These are phyloP conservation scores for Alosa alosa DNA, from an alignment of 2,113 vertebrate genomes.

Conservation along the genomic window DNA sequence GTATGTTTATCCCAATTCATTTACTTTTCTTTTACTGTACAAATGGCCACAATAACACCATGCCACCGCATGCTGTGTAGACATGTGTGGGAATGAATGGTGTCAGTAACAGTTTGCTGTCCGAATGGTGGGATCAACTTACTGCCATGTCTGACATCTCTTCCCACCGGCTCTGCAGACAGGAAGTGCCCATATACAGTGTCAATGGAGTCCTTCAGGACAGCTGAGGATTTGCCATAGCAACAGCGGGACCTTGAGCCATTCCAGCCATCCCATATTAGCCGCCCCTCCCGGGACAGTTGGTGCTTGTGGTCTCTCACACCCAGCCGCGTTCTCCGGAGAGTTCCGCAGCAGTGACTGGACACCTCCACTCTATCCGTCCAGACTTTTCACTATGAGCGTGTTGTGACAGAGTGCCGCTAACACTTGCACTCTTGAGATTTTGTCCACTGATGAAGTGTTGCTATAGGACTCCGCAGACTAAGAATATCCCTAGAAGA, in stretches of 20 bases:
- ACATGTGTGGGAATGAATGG: not conserved
- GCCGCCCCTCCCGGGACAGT: slow-evolving; percentile 32
- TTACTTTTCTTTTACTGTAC: not conserved
- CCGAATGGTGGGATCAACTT: not conserved
- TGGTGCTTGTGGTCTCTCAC: slow-evolving; percentile 18
- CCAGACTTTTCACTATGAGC: not conserved
- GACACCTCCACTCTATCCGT: not conserved
- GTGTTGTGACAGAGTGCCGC: not conserved
- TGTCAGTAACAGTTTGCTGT: not conserved
- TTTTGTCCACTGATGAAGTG: not conserved
- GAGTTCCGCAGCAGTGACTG: not conserved
- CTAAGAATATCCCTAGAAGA: not conserved
- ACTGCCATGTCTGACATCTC: not conserved
- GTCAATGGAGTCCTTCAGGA: slow-evolving; percentile 21
- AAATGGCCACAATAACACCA: not conserved
- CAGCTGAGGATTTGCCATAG: slow-evolving; percentile 46
- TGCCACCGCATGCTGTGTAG: not conserved
- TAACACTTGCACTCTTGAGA: not conserved
- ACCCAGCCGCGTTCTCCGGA: slow-evolving; percentile 4
- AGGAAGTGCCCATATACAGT: not conserved
- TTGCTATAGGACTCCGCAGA: not conserved
- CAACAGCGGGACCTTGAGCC: slow-evolving; percentile 29
- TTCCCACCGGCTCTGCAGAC: slow-evolving; percentile 2
- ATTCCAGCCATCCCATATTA: slow-evolving; percentile 30
- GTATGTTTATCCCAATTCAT: not conserved